A percentile compares a stretch with the other conserved stretches of the same genome.
Conservation (phyloP, 2,888 invertebrate genomes). For the Eremobia ochroleuca region DNA sequence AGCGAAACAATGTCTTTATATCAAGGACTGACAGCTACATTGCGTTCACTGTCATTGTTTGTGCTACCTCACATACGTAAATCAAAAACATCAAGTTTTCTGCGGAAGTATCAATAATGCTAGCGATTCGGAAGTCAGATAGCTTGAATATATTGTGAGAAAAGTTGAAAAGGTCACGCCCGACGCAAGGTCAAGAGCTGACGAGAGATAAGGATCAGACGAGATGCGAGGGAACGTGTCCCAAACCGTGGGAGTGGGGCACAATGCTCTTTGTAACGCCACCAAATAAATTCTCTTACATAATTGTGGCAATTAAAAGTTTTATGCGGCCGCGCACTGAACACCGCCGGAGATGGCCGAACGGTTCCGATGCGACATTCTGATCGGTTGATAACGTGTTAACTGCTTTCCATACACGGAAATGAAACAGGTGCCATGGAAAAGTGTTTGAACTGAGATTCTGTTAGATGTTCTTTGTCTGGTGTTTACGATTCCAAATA, state of each 20-base stretch:
- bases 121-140: slow-evolving; percentile 79
- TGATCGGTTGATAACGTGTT: slow-evolving; percentile 69
- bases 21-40: slow-evolving; percentile 26
- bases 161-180: slow-evolving; percentile 80
- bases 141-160: slow-evolving; percentile 75
- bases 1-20: slow-evolving; percentile 24
- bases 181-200: slow-evolving; percentile 82
- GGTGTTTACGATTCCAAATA: slow-evolving; percentile 60
- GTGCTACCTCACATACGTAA: slow-evolving; percentile 15
- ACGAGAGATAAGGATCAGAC: slow-evolving; percentile 80
- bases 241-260: slow-evolving; percentile 83
- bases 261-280: slow-evolving; percentile 81
- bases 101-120: slow-evolving; percentile 77
- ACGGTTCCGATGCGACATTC: slow-evolving; percentile 67
- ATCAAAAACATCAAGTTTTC: slow-evolving; percentile 55
- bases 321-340: slow-evolving; percentile 70
- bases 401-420: slow-evolving; percentile 60
- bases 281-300: slow-evolving; percentile 83
- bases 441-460: slow-evolving; percentile 54
- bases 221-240: slow-evolving; percentile 78
- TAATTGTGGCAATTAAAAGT: slow-evolving; percentile 86
- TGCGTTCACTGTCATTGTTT: slow-evolving; percentile 55
- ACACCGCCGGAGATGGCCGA: slow-evolving; percentile 50
- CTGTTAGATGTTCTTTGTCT: slow-evolving; percentile 54
- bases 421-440: slow-evolving; percentile 60